Evolutionary conservation across 2,888 invertebrate genomes (phyloP), one percentile per base, ranked within the genome.

Genomic region (Laspeyria flexula): DNA sequence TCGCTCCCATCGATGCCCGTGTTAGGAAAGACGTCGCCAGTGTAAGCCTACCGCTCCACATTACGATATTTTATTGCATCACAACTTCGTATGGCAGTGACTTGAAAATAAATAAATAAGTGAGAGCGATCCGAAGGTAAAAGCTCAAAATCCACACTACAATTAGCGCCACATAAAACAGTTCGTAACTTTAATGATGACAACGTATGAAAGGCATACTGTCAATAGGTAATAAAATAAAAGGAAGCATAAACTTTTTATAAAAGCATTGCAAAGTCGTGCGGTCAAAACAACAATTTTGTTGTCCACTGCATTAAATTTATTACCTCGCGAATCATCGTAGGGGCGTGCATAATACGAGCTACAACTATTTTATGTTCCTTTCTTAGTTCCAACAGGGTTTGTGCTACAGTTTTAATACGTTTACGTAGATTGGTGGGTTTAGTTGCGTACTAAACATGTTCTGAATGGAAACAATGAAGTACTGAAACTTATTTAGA

Each of bases 241-340:
- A 83, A 77, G 77, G 77, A 79, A 77, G 70, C 71, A 69, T 70
- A 56, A 57, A 61, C 58, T 64, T 31, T 68, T 79, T 78, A 79
- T 78, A 79, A 83, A 76, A 75, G 81, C 76, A 75, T 69, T 76
- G 77, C 77, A 73, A 69, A 83, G 81, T 80, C 78, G 83, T 82
- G 85, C 83, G 85, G 85, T 87, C 88, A 87, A 86, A 88, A 86
- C 89, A 88, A 88, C 88, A 91, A 91, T 91, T 90, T 91, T 80
- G 88, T 84, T 88, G 91, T 91, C 91, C 85, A 85, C 80, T 85
- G 79, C 79, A 85, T 83, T 83, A 77, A 86, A 91, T 91, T 91
- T 91, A 91, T 90, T 82, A 84, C 80, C 65, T 64, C 78, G 85
- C 81, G 89, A 85, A 86, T 89, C 88, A 86, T 89, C 85, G 85